Evolutionary conservation across 2,888 invertebrate species (phyloP).

Genomic region (Sepiola atlantica): DNA sequence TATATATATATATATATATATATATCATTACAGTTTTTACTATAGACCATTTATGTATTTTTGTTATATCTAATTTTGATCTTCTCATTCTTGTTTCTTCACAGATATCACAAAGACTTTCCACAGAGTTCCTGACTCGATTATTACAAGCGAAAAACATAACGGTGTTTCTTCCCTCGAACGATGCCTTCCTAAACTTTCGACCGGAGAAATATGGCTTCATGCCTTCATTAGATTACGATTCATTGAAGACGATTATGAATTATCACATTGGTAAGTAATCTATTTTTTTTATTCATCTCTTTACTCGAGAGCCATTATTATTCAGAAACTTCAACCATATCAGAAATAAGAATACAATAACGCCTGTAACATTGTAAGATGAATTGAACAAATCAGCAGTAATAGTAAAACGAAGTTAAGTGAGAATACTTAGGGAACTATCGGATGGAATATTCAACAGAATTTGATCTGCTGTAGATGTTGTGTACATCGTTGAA

Average conservation of each 20-base stretch:
- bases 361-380: too few relatives aligned
- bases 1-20: neutral
- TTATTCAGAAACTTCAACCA: too few relatives aligned
- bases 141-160: conserved; percentile 43
- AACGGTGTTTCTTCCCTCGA: conserved; percentile 42
- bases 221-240: conserved; percentile 22
- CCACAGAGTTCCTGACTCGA: conserved; percentile 24
- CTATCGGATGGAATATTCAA: too few relatives aligned
- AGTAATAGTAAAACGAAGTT: too few relatives aligned
- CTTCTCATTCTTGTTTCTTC: neutral
- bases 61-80: neutral
- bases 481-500: too few relatives aligned
- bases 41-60: too few relatives aligned
- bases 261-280: conserved; percentile 45
- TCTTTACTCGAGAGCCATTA: neutral
- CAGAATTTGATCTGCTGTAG: too few relatives aligned
- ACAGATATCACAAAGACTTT: conserved; percentile 24
- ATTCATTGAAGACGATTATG: conserved; percentile 43
- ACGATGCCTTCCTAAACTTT: conserved; percentile 40
- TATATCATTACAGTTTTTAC: neutral
- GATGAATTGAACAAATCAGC: too few relatives aligned
- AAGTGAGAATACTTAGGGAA: too few relatives aligned
- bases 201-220: conserved; percentile 45
- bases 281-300: neutral
- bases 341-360: too few relatives aligned